Evolutionary conservation across 2,888 invertebrate genomes (phyloP), one percentile per base, ranked within the genome.

Genomic region (Coleophora deauratella): DNA sequence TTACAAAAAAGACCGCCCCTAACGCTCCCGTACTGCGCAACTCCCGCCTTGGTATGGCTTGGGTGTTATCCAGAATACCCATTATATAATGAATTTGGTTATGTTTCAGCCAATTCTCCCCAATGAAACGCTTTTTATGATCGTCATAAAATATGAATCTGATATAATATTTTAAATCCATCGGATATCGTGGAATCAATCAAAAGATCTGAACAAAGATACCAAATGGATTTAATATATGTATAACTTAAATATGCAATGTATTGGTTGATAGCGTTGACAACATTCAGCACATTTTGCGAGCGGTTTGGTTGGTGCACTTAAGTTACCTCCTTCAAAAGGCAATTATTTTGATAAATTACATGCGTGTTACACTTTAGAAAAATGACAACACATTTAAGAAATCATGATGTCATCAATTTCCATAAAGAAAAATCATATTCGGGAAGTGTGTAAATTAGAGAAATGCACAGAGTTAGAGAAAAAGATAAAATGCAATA

Each of bases 211-310:
- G n/a, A n/a, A n/a, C n/a, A n/a, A n/a, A n/a, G n/a, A n/a, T n/a
- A n/a, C n/a, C n/a, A n/a, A 30, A 52, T 60, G 58, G 54, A 56
- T 58, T 57, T 54, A 55, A 47, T 52, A 57, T 50, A 52, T 41
- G 15, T n/a, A n/a, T 40, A 37, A 44, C 21, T 9, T 38, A 11
- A 15, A 4, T 37, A 28, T 3, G 35, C 30, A 30, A 21, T 21
- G 21, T 4, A 21, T 21, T 21, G 21, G 21, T 21, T 21, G 21
- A 30, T 30, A 35, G 15, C 34, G 27, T 35, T 37, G 32, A 40
- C n/a, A 47, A 47, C 30, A 41, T 47, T 56, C 63, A 67, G 65
- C 60, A 66, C 63, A 51, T 53, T 51, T 58, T 43, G 54, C 55
- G 65, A 65, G 67, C 54, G 34, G 34, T 30, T 30, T 21, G 38